Evolutionary conservation across 2,797 vertebrate genomes (phyloP), one percentile per base, ranked within the genome.

Genomic region (Sebastes itinus): DNA sequence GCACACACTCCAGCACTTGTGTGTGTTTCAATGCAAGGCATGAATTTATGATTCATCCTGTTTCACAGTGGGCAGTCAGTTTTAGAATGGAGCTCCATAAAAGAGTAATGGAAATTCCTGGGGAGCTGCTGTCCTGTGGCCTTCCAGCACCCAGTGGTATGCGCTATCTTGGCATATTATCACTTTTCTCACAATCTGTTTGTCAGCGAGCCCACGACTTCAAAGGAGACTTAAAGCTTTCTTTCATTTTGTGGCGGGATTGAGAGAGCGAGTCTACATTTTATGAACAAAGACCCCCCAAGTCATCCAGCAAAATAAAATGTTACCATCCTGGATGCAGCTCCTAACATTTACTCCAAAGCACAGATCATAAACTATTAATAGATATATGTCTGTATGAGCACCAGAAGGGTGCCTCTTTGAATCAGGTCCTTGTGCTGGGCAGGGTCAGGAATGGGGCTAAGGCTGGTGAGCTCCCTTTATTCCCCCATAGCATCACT

Each of bases 341-440:
- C 83, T 80, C 74, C 83, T 92, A 93, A 94, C 93, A 94, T 95
- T 95, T 94, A 92, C 89, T 91, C 91, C 87, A 95, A 95, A 94
- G 92, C 89, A 77, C 56, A 35, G 85, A 79, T 92, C 92, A 92
- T 95, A 91, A 95, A 95, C 91, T 96, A 95, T 95, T 95, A 92
- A 95, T 95, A 91, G 91, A 92, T 86, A 81, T 88, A 85, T 89
- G 92, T 91, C 78, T 88, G 88, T 92, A 84, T 89, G 87, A 83
- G 78, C 75, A 84, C 62, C 83, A 82, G 85, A 83, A 82, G 86
- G 92, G 77, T 61, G 77, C 61, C 88, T 91, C 88, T 94, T 93
- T 93, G 88, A 94, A 88, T 92, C 38, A 16, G 87, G 88, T 88
- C 81, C 83, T 85, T 87, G 81, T 91, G 87, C 76, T 75, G 61